Evolutionary conservation across 2,888 invertebrate species (phyloP).

Genomic region (Limenitis camilla): DNA sequence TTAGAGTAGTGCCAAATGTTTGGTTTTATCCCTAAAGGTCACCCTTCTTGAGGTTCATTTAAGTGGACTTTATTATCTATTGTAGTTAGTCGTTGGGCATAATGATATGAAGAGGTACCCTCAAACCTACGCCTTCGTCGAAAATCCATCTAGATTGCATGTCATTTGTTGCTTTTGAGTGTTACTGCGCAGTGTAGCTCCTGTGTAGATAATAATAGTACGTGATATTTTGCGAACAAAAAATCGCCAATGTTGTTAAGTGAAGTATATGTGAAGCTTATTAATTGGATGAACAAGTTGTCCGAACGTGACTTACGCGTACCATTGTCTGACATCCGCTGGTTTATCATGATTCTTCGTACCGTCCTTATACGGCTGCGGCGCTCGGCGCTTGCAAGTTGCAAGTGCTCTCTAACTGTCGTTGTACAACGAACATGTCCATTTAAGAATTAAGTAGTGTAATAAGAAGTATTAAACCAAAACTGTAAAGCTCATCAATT

Average conservation of each 20-base stretch:
- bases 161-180: too few relatives aligned
- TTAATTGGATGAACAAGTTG: slow-evolving; percentile 21
- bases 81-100: too few relatives aligned
- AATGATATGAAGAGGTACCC: too few relatives aligned
- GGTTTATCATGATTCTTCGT: slow-evolving; percentile 14
- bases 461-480: too few relatives aligned
- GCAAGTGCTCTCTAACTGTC: slow-evolving; percentile 3
- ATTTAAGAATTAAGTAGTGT: background rate
- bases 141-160: background rate
- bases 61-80: too few relatives aligned
- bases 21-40: too few relatives aligned
- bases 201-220: background rate
- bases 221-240: slow-evolving; percentile 6
- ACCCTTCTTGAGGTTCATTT: too few relatives aligned
- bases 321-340: slow-evolving; percentile 19
- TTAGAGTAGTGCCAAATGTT: too few relatives aligned
- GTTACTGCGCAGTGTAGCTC: too few relatives aligned
- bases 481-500: too few relatives aligned
- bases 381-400: background rate
- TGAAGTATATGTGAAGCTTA: slow-evolving; percentile 11
- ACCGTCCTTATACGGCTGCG: slow-evolving; percentile 19
- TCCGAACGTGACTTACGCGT: slow-evolving; percentile 18
- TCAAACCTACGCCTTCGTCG: background rate
- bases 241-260: slow-evolving; percentile 16
- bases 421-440: background rate